phyloP scores from a whole-genome alignment of 1,140 invertebrate species.

The Penaeus vannamei region DNA sequence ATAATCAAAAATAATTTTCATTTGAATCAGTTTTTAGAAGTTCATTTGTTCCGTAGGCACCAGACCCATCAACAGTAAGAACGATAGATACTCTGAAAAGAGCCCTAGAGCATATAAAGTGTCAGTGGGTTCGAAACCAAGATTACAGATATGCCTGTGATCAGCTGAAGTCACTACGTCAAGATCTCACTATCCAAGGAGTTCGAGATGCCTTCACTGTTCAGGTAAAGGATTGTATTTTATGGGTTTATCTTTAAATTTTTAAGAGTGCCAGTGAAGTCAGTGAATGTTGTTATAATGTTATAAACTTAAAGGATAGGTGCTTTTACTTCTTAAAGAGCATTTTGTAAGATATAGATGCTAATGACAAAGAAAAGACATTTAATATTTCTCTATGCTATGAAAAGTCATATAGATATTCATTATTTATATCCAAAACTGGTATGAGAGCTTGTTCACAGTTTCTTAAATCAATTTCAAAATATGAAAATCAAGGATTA shows the following conservation, averaged over 20 bases:
- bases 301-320: too few species aligned
- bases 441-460: too few species aligned
- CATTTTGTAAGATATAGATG: too few species aligned
- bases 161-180: slow-evolving; percentile 97
- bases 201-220: slow-evolving; percentile 94
- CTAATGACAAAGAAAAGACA: background rate
- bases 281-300: too few species aligned
- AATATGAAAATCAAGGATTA: too few species aligned
- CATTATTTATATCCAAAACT: too few species aligned
- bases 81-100: slow-evolving; percentile 87
- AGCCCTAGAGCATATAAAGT: slow-evolving; percentile 91
- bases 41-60: slow-evolving; percentile 78
- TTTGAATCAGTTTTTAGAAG: too few species aligned
- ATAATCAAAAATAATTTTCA: too few species aligned
- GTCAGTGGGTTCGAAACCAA: slow-evolving; percentile 87
- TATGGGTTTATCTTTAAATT: background rate
- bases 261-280: background rate
- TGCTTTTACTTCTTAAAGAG: too few species aligned
- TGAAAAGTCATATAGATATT: background rate
- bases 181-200: slow-evolving; percentile 98
- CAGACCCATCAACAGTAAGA: slow-evolving; percentile 90
- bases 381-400: background rate
- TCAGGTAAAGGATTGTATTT: slow-evolving; percentile 71
- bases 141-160: slow-evolving; percentile 98
- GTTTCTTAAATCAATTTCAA: too few species aligned